Conservation (phyloP, 2,113 vertebrate genomes). For the Takifugu bimaculatus region DNA sequence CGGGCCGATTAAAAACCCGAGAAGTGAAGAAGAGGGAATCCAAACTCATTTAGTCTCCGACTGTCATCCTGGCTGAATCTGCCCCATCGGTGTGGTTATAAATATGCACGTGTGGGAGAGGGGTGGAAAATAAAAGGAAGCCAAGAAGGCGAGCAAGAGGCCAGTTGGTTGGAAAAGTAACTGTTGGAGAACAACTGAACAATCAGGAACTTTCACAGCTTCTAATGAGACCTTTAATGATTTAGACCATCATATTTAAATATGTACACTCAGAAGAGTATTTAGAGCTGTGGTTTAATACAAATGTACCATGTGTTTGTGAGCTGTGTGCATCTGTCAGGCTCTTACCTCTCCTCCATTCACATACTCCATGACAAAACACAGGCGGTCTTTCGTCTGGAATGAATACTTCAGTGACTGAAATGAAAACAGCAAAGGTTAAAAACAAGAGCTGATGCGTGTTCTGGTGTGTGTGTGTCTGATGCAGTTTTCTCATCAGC, state of each 20-base stretch:
- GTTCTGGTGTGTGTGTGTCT: not conserved
- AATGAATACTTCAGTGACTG: conserved; percentile 99
- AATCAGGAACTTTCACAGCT: conserved; percentile 9
- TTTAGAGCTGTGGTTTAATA: conserved; percentile 46
- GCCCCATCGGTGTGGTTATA: conserved; percentile 65
- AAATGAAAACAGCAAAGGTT: conserved; percentile 15
- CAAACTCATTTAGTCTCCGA: conserved; percentile 71
- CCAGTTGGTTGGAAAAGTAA: conserved; percentile 66
- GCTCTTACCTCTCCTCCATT: conserved; percentile 93
- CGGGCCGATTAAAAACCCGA: conserved; percentile 71
- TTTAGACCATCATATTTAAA: no score
- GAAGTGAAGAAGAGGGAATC: conserved; percentile 67
- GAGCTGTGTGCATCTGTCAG: conserved; percentile 7
- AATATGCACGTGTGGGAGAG: conserved; percentile 48
- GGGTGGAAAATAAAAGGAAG: conserved; percentile 18
- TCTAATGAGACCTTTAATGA: no score
- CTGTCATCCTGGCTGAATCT: conserved; percentile 59
- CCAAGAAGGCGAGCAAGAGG: conserved; percentile 32
- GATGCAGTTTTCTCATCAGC: no score
- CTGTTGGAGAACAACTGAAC: conserved; percentile 42
- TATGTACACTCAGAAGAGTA: no score
- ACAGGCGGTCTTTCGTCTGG: conserved; percentile 98
- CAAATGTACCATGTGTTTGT: not conserved
- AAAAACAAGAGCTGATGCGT: not conserved
- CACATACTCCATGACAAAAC: conserved; percentile 99